These are phyloP conservation scores for Prosopocoilus inquinatus DNA, from an alignment of 2,888 invertebrate species.

Conservation along the genomic window DNA sequence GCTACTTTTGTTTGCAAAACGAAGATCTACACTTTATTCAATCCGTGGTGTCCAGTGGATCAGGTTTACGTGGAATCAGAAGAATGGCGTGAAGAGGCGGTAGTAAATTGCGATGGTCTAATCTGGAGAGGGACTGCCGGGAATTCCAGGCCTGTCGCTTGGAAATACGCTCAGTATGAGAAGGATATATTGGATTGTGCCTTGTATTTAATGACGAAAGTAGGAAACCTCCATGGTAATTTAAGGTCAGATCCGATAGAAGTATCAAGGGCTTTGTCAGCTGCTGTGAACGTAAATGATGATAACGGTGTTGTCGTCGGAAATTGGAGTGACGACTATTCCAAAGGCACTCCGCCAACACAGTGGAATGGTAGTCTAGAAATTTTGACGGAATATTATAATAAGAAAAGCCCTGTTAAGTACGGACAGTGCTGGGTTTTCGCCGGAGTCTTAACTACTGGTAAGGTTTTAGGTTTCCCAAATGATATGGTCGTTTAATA, in stretches of 20 bases:
- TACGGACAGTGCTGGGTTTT: conserved; percentile 93
- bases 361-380: conserved; percentile 81
- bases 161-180: conserved; percentile 76
- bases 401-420: conserved; percentile 75
- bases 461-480: conserved; percentile 2
- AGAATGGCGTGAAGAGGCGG: conserved; percentile 64
- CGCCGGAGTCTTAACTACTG: conserved; percentile 71
- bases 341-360: conserved; percentile 76
- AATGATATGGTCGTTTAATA: neutral
- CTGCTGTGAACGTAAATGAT: conserved; percentile 77
- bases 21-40: conserved; percentile 74
- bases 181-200: conserved; percentile 65
- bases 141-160: conserved; percentile 66
- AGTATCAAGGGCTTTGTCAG: conserved; percentile 72
- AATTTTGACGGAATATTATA: conserved; percentile 75
- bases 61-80: conserved; percentile 68
- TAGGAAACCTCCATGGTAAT: conserved; percentile 58
- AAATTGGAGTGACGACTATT: conserved; percentile 79
- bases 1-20: conserved; percentile 67
- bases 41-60: conserved; percentile 75
- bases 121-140: conserved; percentile 72
- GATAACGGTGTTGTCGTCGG: conserved; percentile 79
- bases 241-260: conserved; percentile 73
- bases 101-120: conserved; percentile 70
- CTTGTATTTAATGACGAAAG: conserved; percentile 63